These are phyloP conservation scores for Melanotaenia nigrans DNA, from an alignment of 2,797 vertebrate genomes.

Conservation along the genomic window DNA sequence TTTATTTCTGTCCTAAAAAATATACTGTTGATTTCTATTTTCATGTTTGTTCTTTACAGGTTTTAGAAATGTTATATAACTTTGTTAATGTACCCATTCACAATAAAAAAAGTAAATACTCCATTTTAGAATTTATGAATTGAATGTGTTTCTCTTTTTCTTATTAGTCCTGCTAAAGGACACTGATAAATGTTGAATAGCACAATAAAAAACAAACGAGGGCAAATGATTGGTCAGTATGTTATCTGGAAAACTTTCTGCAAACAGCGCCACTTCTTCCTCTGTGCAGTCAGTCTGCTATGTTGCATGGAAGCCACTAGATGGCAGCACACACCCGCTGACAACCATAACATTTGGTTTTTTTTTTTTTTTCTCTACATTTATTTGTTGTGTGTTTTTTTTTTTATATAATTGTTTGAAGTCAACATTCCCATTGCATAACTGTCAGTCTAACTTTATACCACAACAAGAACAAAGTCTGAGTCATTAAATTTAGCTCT, in stretches of 20 bases:
- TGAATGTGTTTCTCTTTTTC: neutral
- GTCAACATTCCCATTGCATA: too few species aligned
- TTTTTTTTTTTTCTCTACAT: too few species aligned
- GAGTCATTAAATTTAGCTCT: neutral
- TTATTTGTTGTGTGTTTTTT: too few species aligned
- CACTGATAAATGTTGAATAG: neutral
- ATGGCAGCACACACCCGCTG: slow-evolving; percentile 51
- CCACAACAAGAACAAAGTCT: neutral
- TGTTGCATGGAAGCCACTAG: slow-evolving; percentile 45
- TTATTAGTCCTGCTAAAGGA: neutral
- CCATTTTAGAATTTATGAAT: neutral
- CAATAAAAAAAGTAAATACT: slow-evolving; percentile 1
- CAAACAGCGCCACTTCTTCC: neutral
- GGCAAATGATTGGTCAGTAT: neutral
- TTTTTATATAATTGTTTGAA: too few species aligned
- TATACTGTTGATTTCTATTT: neutral
- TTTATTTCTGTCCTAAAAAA: neutral
- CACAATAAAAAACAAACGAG: neutral
- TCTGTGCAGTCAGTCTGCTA: neutral
- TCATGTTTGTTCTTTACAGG: neutral
- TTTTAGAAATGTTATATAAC: neutral
- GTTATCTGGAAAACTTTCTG: neutral
- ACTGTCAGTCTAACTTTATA: too few species aligned
- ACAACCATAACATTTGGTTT: neutral
- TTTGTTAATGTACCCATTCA: neutral